A percentile compares a stretch with the other conserved stretches of the same genome.
Evolutionary conservation across 2,888 invertebrate species (phyloP).

Genomic region (Synanthedon andrenaeformis): DNA sequence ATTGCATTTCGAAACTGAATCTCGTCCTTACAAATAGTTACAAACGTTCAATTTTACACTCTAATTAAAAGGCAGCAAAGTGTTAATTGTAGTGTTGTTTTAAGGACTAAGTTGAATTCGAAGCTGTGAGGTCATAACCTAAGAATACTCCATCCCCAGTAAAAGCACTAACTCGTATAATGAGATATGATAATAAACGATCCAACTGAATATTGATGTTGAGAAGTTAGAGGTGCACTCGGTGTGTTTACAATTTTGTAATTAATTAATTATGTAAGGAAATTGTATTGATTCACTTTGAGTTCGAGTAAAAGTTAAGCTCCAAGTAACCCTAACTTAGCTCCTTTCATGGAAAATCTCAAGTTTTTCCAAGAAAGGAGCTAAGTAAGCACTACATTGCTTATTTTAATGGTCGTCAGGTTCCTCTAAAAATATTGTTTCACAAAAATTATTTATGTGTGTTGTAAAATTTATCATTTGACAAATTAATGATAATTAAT

Average conservation of each 20-base stretch:
- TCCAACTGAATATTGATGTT: slow-evolving; percentile 66
- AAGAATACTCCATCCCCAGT: slow-evolving; percentile 47
- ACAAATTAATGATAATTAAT: no score
- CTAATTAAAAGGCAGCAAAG: slow-evolving; percentile 21
- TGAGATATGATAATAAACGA: slow-evolving; percentile 71
- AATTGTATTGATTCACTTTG: neutral
- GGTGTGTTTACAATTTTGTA: slow-evolving; percentile 41
- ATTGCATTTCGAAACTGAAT: slow-evolving; percentile 66
- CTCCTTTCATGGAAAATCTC: no score
- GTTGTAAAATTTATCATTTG: no score
- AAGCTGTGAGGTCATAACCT: slow-evolving; percentile 53
- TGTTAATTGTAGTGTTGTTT: slow-evolving; percentile 14
- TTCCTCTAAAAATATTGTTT: no score
- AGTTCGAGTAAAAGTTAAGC: no score
- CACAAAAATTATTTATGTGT: no score
- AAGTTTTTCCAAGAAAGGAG: no score
- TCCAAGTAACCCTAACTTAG: no score
- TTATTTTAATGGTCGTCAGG: no score
- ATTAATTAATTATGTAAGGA: slow-evolving; percentile 10
- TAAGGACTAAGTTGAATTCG: slow-evolving; percentile 38
- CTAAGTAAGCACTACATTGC: no score
- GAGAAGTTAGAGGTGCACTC: slow-evolving; percentile 61
- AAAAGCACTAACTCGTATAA: slow-evolving; percentile 69
- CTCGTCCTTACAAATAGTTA: slow-evolving; percentile 51
- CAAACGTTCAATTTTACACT: slow-evolving; percentile 20